phyloP scores from a whole-genome alignment of 2,113 vertebrate species.

The Dermatemys mawii region DNA sequence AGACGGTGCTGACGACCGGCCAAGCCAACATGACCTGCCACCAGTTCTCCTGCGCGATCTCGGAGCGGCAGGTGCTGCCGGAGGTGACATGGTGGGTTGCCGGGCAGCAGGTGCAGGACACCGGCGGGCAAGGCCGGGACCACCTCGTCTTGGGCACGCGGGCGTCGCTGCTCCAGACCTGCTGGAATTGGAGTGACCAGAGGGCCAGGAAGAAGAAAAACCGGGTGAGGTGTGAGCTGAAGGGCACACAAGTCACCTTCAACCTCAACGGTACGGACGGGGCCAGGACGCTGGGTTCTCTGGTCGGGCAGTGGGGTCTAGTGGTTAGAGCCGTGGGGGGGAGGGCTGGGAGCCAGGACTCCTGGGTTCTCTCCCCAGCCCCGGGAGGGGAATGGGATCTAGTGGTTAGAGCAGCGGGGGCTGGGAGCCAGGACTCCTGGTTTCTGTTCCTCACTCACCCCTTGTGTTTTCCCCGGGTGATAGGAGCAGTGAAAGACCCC shows the following conservation, averaged over 20 bases:
- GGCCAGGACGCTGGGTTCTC: neutral
- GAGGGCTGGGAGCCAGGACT: neutral
- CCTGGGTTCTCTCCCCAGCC: no score
- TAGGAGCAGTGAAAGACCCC: neutral
- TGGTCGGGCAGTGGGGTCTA: neutral
- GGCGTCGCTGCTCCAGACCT: constrained; percentile 55
- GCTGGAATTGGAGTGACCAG: constrained; percentile 32
- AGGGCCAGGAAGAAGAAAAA: neutral
- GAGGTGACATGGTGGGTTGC: constrained; percentile 58
- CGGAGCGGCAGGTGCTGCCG: neutral
- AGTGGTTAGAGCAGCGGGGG: no score
- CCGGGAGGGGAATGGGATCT: neutral
- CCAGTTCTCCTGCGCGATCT: neutral
- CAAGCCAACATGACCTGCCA: neutral
- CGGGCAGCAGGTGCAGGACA: neutral
- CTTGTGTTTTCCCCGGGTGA: neutral
- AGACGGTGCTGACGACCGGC: neutral
- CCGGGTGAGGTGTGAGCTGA: constrained; percentile 5
- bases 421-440: neutral
- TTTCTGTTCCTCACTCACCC: neutral
- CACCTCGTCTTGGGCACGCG: constrained; percentile 27
- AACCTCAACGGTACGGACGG: constrained; percentile 17
- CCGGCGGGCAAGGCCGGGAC: neutral
- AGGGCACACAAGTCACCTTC: constrained; percentile 49
- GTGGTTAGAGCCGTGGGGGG: neutral